Conservation (phyloP, 2,888 invertebrate genomes). For the Tipula vernalis region DNA sequence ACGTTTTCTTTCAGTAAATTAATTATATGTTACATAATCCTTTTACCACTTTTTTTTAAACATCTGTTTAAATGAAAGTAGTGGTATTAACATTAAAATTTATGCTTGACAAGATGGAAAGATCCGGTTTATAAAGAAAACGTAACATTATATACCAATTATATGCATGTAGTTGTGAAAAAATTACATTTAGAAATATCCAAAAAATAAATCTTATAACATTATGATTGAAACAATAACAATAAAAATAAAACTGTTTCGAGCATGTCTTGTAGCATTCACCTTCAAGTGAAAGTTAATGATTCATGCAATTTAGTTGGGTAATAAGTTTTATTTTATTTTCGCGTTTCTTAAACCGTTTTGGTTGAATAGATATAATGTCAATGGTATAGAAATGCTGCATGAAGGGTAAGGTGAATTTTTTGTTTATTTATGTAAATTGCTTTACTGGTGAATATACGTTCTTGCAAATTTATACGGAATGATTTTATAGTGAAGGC, state of each 20-base stretch:
- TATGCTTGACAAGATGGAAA: neutral
- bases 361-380: neutral
- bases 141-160: neutral
- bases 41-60: neutral
- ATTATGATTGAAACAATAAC: neutral
- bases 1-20: too few species aligned
- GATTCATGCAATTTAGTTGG: neutral
- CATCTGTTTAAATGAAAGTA: neutral
- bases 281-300: conserved; percentile 4
- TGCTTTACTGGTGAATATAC: neutral
- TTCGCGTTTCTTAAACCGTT: neutral
- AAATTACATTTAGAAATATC: neutral
- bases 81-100: neutral
- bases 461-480: neutral
- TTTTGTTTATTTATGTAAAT: neutral
- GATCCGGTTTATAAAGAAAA: neutral
- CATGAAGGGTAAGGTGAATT: neutral
- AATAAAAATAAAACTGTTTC: neutral
- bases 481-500: too few species aligned
- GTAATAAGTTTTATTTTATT: neutral
- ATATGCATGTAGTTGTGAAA: neutral
- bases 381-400: neutral
- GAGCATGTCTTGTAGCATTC: neutral
- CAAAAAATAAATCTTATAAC: neutral
- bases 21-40: neutral